These are phyloP conservation scores for Enteromius argenteus DNA, from an alignment of 2,797 vertebrate genomes.

Conservation along the genomic window DNA sequence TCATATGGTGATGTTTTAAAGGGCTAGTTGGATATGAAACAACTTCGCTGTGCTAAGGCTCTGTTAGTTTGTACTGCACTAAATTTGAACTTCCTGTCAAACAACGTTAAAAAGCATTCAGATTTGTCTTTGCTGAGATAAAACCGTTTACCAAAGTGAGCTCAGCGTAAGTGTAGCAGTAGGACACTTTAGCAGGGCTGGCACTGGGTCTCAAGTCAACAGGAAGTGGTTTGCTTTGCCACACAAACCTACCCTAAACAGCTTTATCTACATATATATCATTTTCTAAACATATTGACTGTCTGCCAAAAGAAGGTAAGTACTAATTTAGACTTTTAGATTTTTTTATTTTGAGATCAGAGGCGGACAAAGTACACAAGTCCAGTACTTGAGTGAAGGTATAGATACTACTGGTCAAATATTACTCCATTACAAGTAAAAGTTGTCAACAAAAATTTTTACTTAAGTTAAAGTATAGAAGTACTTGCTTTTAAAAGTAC, in stretches of 20 bases:
- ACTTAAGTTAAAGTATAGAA: too few species aligned
- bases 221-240: conserved; percentile 72
- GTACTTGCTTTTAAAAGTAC: too few species aligned
- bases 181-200: conserved; percentile 36
- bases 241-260: conserved; percentile 43
- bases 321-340: neutral
- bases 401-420: too few species aligned
- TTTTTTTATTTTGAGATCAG: neutral
- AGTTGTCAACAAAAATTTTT: too few species aligned
- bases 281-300: neutral
- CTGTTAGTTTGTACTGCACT: neutral
- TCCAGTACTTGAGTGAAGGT: too few species aligned
- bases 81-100: conserved; percentile 7
- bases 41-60: neutral
- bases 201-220: conserved; percentile 59
- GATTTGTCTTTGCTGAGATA: neutral
- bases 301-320: neutral
- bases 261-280: neutral
- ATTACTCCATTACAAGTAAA: too few species aligned
- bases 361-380: too few species aligned
- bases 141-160: neutral
- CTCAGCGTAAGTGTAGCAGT: neutral
- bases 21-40: neutral
- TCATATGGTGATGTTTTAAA: neutral
- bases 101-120: conserved; percentile 2